Evolutionary conservation across 2,888 invertebrate species (phyloP), one percentile per base, ranked within the genome.

Genomic region (Acleris sparsana): DNA sequence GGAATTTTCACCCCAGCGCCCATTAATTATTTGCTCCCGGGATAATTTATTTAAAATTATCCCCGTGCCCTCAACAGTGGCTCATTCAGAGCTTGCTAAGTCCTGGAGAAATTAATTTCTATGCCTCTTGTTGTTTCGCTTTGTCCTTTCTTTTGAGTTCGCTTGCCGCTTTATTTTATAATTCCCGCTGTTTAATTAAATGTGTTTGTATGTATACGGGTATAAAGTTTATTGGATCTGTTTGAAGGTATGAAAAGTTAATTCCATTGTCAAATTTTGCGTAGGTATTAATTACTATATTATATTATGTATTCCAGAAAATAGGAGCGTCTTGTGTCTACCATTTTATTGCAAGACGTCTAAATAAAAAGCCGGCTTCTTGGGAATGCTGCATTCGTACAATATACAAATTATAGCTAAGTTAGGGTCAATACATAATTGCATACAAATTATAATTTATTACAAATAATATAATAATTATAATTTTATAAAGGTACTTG

Each of bases 1-100:
- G 56, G 61, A 66, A 61, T 61, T 66, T 61, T 61, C 65, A 58
- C 70, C 66, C 63, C 55, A 58, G 13, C 53, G 49, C 56, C 62
- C 70, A 67, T 69, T 71, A 70, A 71, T 71, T 71, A 69, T 70
- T 69, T 71, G 70, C 69, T 67, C 69, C 68, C 70, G 53, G 53
- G 68, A 72, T 71, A 71, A 71, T 72, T 71, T 72, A 72, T 72
- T 72, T 70, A 71, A 71, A 72, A 71, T 71, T 70, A 72, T 71
- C 68, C 62, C 62, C 57, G 51, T 59, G 62, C 68, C 67, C 70
- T 66, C 67, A 57, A 56, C 53, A 62, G 67, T 43, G 66, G 69
- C 65, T 70, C 69, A 70, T 66, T 69, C 62, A 46, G 55, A 48
- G 60, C 67, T 63, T 62, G 70, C 63, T 67, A 68, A 70, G 63